Evolutionary conservation across 2,113 vertebrate genomes (phyloP).

Genomic region (Embiotoca jacksoni): DNA sequence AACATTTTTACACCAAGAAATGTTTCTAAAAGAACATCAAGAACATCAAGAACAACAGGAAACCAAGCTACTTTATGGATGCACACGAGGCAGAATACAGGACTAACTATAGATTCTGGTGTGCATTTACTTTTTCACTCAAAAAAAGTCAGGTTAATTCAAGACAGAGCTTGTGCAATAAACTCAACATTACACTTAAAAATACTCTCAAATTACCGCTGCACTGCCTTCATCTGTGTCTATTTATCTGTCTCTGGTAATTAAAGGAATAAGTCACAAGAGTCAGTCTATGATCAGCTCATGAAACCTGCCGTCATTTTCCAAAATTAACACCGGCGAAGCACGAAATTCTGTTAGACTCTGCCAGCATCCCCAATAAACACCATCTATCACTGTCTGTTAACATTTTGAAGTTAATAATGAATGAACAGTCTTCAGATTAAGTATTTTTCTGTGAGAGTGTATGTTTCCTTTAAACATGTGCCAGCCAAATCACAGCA

Average conservation of each 20-base stretch:
- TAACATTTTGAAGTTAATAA: not conserved
- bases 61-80: not conserved
- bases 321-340: conserved; percentile 2
- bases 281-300: conserved; percentile 8
- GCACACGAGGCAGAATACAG: not conserved
- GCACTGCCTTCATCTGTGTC: conserved; percentile 1
- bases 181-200: conserved; percentile 7
- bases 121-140: not conserved
- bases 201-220: not conserved
- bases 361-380: not conserved
- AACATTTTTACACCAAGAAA: too few species aligned
- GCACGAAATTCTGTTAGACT: not conserved
- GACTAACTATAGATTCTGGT: not conserved
- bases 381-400: not conserved
- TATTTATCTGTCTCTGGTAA: conserved; percentile 23
- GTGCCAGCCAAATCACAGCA: conserved; percentile 13
- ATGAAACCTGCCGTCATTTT: conserved; percentile 1
- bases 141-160: not conserved
- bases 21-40: too few species aligned
- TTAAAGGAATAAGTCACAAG: conserved; percentile 24
- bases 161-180: not conserved
- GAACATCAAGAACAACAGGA: not conserved
- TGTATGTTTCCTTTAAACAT: conserved; percentile 21
- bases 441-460: not conserved
- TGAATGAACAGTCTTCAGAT: not conserved